Conservation (phyloP, 1,140 invertebrate species). For the Ephestia elutella region DNA sequence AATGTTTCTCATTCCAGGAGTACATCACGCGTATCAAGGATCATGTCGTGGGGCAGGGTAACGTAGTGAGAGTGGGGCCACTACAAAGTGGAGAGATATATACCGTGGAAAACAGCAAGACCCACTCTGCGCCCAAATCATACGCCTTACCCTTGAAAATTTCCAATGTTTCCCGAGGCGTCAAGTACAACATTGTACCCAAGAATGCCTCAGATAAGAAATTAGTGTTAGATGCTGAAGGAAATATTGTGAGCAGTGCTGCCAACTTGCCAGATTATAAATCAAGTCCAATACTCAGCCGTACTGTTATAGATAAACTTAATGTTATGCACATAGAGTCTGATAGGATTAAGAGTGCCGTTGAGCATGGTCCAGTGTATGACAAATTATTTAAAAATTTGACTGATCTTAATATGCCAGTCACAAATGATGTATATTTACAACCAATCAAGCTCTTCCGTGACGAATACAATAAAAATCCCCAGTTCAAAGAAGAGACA, state of each 20-base stretch:
- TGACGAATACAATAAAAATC: slow-evolving; percentile 73
- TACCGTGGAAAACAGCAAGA: slow-evolving; percentile 60
- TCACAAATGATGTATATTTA: slow-evolving; percentile 72
- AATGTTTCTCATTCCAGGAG: slow-evolving; percentile 68
- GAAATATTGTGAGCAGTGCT: slow-evolving; percentile 69
- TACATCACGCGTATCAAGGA: slow-evolving; percentile 79
- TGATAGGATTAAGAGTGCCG: slow-evolving; percentile 74
- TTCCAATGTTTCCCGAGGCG: slow-evolving; percentile 64
- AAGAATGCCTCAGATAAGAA: slow-evolving; percentile 72
- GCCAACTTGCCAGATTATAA: slow-evolving; percentile 70
- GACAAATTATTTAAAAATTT: slow-evolving; percentile 74
- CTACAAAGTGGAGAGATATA: slow-evolving; percentile 65
- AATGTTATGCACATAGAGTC: slow-evolving; percentile 73
- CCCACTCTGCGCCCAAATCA: slow-evolving; percentile 59
- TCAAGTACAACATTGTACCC: slow-evolving; percentile 69
- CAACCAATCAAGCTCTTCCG: slow-evolving; percentile 74
- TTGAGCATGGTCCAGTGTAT: slow-evolving; percentile 76
- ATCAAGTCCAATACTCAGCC: slow-evolving; percentile 63
- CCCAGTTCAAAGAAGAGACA: slow-evolving; percentile 73
- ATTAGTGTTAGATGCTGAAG: slow-evolving; percentile 65
- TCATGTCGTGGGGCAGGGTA: slow-evolving; percentile 78
- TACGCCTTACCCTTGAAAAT: slow-evolving; percentile 70
- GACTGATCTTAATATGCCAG: slow-evolving; percentile 70
- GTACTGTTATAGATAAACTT: slow-evolving; percentile 71
- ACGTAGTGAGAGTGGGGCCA: slow-evolving; percentile 74